Base-by-base conservation (phyloP, 2,797 vertebrate species). In the Tarsius wallacei region DNA sequence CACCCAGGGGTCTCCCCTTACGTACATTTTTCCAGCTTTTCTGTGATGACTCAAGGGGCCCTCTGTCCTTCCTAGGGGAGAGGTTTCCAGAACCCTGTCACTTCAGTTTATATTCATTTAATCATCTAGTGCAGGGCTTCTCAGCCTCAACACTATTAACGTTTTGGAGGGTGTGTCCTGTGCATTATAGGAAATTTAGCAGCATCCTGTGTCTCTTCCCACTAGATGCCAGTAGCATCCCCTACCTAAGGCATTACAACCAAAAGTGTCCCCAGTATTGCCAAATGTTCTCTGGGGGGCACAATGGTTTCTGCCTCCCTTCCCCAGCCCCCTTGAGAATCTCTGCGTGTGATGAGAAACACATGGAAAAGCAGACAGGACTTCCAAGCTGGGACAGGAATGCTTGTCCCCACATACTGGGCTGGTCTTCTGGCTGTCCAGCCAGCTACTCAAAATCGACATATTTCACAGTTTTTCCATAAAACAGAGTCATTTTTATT, bases 401-500 rank as follows among this genome's bases (percentile, higher is more conserved):
- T 2, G 7, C 70, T 80, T 47, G 8, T 53, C 84, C 64, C 24
- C 13, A 74, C 42, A 10, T 11, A 31, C 53, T 26, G 49, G 5
- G 9, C 63, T 76, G 0, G 33, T 49, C 55, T 82, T 73, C 93
- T 42, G 53, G 63, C 64, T 87, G 59, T 51, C 36, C 36, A 76
- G 81, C 15, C 64, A 51, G 26, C 33, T 47, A 53, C 70, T 77
- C 82, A 93, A 47, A 77, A 78, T 83, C 63, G 42, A 91, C 47
- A 4, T 49, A 24, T 70, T 93, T 88, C 66, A 66, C 49, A 28
- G 24, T 90, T 90, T 86, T 84, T 84, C 86, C 61, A 5, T 84
- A 77, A 70, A 77, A 82, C 33, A 17, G 63, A 57, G 42, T 89
- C 55, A 71, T 86, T 91, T 86, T 70, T 84, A 63, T 81, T 81